A percentile compares a stretch with the other conserved stretches of the same genome.
Evolutionary conservation across 2,113 vertebrate genomes (phyloP).

Genomic region (Aldabrachelys gigantea): DNA sequence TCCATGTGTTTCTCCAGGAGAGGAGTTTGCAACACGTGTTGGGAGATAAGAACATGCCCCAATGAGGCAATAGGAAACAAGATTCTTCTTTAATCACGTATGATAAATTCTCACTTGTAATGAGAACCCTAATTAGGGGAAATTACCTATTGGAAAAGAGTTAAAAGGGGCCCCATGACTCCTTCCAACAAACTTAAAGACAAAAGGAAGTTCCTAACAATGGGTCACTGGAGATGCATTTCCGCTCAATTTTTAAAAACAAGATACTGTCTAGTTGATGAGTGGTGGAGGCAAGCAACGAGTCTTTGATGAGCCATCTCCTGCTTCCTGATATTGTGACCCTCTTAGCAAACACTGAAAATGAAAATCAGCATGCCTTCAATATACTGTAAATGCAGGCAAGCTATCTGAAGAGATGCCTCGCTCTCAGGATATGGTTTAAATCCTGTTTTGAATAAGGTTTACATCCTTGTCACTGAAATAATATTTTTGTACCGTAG

Average conservation of each 20-base stretch:
- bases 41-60: slow-evolving; percentile 76
- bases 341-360: slow-evolving; percentile 87
- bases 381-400: slow-evolving; percentile 78
- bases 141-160: slow-evolving; percentile 88
- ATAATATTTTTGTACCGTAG: slow-evolving; percentile 95
- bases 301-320: slow-evolving; percentile 98
- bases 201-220: slow-evolving; percentile 97
- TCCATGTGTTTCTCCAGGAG: slow-evolving; percentile 53
- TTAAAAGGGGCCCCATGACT: slow-evolving; percentile 81
- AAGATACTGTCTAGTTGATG: slow-evolving; percentile 89
- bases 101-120: slow-evolving; percentile 80
- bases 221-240: slow-evolving; percentile 99
- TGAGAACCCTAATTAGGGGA: slow-evolving; percentile 82
- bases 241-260: slow-evolving; percentile 92
- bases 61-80: slow-evolving; percentile 75
- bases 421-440: slow-evolving; percentile 94
- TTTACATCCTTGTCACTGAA: slow-evolving; percentile 94
- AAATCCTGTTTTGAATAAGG: slow-evolving; percentile 99
- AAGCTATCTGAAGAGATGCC: slow-evolving; percentile 84
- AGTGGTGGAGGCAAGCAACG: slow-evolving; percentile 82
- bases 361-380: slow-evolving; percentile 84
- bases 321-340: slow-evolving; percentile 99
- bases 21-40: slow-evolving; percentile 47
- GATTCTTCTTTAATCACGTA: slow-evolving; percentile 80
- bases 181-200: slow-evolving; percentile 86